Evolutionary conservation across 1,140 invertebrate species (phyloP).

Genomic region (Cyphomyrmex costatus): DNA sequence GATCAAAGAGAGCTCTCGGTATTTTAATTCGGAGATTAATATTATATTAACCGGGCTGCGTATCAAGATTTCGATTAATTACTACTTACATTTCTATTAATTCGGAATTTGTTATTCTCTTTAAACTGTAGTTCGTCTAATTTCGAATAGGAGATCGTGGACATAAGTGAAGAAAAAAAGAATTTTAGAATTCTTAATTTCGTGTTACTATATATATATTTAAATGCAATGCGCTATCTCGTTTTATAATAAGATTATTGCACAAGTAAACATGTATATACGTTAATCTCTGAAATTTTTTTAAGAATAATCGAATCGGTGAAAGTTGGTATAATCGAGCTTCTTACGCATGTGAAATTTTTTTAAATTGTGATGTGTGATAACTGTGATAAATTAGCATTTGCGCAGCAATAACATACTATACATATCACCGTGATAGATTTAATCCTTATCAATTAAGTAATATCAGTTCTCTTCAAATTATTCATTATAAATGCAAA

Average conservation of each 20-base stretch:
- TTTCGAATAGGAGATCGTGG: neutral
- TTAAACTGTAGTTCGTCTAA: neutral
- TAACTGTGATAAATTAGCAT: slow-evolving; percentile 21
- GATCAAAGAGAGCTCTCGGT: neutral
- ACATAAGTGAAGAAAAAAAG: neutral
- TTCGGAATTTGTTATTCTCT: neutral
- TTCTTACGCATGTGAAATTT: slow-evolving; percentile 1
- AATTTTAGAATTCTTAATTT: neutral
- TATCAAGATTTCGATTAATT: neutral
- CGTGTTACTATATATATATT: neutral
- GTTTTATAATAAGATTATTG: neutral
- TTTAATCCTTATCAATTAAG: slow-evolving; percentile 47
- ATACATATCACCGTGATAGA: slow-evolving; percentile 28
- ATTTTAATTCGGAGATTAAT: slow-evolving; percentile 17
- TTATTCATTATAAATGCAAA: slow-evolving; percentile 3
- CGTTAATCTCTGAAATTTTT: slow-evolving; percentile 4
- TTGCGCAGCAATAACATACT: slow-evolving; percentile 16
- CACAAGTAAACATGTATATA: neutral
- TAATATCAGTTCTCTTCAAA: slow-evolving; percentile 20
- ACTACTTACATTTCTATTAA: neutral
- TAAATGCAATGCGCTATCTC: neutral
- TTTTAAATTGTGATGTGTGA: slow-evolving; percentile 3
- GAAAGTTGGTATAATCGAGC: slow-evolving; percentile 29
- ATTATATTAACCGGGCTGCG: neutral
- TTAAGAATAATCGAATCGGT: neutral